Evolutionary conservation across 2,888 invertebrate species (phyloP).

Genomic region (Epiblema foenella): DNA sequence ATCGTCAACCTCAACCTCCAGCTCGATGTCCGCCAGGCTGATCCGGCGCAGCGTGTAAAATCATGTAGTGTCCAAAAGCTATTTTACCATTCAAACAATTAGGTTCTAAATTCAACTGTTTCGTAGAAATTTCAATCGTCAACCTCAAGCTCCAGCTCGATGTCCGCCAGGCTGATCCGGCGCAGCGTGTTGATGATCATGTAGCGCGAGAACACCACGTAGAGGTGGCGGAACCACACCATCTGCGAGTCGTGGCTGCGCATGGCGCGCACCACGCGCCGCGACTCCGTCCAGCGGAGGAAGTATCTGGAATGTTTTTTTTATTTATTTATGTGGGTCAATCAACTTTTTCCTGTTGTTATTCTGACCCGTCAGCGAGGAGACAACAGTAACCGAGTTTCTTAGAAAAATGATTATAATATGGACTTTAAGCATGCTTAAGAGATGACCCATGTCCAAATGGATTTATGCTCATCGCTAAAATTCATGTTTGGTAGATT

Average conservation of each 20-base stretch:
- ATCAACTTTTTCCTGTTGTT: no score
- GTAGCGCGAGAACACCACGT: constrained; percentile 95
- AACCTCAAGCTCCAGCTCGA: constrained; percentile 90
- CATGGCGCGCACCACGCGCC: constrained; percentile 91
- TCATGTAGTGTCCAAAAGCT: constrained; percentile 95
- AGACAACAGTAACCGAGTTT: no score
- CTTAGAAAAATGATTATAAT: no score
- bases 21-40: constrained; percentile 89
- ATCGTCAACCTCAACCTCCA: constrained; percentile 86
- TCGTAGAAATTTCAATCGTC: constrained; percentile 83
- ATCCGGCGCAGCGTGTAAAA: constrained; percentile 94
- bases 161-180: constrained; percentile 89
- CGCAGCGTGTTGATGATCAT: constrained; percentile 95
- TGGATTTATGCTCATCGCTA: no score
- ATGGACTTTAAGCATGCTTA: no score
- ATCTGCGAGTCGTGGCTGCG: constrained; percentile 94
- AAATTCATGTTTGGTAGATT: no score
- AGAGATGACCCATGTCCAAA: no score
- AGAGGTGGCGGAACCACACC: constrained; percentile 97
- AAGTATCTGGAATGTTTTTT: constrained; percentile 88
- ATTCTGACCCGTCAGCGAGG: no score
- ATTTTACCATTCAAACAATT: no score
- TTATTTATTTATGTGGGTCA: no score
- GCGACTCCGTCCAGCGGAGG: constrained; percentile 86
- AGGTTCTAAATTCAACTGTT: no score